Base-by-base conservation (phyloP, 2,888 invertebrate genomes). In the Apeira syringaria region DNA sequence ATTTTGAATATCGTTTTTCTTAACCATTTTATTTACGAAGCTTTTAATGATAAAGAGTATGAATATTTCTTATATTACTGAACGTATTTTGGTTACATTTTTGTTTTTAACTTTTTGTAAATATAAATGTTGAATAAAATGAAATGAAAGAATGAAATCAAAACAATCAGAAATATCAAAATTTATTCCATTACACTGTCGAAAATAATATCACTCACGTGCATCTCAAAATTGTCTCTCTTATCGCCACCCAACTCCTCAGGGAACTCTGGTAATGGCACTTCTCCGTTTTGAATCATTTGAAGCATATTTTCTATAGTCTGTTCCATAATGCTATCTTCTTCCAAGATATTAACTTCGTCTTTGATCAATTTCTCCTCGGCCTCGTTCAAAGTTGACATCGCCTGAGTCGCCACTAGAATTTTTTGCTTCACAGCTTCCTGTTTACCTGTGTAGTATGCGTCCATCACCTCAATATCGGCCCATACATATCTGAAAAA, bases 311-410 rank as follows among this genome's bases (percentile, higher is more conserved):
- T 53, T 2, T 50, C 53, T 0, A 53, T 2, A 0, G 41, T 33
- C 2, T 17, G 35, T n/a, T 45, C 50, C 47, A 56, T 45, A 8
- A 20, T 15, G 0, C 17, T n/a, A 29, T 56, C 56, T 26, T 49
- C 47, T 10, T 12, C 20, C 13, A 40, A 25, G 22, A 45, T 47
- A 18, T 41, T 35, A 2, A 25, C 37, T 22, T 55, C 55, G 3
- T 40, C 26, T 17, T 34, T 15, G 1, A 48, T 25, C 3, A 55
- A 15, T 4, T 2, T 13, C 5, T 32, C 13, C 25, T 46, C 45
- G 2, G 1, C n/a, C 9, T 35, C 6, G 5, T 28, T 7, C 28
- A 41, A 1, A 1, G 17, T 34, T 1, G 20, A 15, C 1, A 47
- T 11, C 26, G 2, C 3, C 3, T 7, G 6, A 12, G 29, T 9